Conservation (phyloP, 2,113 vertebrate species). For the Pedionomus torquatus region DNA sequence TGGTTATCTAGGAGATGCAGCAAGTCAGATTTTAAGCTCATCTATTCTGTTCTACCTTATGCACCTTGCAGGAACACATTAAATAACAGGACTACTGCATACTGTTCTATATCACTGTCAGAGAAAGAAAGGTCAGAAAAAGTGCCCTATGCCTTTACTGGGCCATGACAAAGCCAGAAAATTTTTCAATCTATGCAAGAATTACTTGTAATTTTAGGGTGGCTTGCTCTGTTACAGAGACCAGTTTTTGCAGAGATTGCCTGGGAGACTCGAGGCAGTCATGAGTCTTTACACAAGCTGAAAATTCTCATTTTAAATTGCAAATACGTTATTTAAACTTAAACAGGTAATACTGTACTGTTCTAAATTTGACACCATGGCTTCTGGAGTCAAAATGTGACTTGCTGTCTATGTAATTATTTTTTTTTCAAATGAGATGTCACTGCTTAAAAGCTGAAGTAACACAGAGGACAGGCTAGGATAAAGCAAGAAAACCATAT, state of each 20-base stretch:
- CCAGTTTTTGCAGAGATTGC: background rate
- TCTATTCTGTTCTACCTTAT: background rate
- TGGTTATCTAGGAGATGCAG: background rate
- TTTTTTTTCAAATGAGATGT: background rate
- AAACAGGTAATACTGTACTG: background rate
- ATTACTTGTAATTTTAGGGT: background rate
- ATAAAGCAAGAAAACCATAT: fast-evolving
- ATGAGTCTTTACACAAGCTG: background rate
- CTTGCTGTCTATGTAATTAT: too few relatives aligned
- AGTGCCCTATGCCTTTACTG: background rate
- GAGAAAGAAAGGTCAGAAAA: background rate
- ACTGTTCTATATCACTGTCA: background rate
- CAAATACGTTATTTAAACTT: background rate
- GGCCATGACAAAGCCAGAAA: background rate
- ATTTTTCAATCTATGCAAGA: background rate
- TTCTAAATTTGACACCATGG: background rate
- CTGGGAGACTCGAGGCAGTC: fast-evolving
- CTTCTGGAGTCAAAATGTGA: background rate
- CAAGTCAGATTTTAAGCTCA: background rate
- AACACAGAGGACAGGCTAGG: fast-evolving
- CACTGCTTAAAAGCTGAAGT: background rate
- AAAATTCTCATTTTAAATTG: background rate
- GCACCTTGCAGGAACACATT: background rate
- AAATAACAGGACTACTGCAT: background rate
- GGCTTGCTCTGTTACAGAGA: background rate